Conservation (phyloP, 2,888 invertebrate species). For the Dysmachus trigonus region DNA sequence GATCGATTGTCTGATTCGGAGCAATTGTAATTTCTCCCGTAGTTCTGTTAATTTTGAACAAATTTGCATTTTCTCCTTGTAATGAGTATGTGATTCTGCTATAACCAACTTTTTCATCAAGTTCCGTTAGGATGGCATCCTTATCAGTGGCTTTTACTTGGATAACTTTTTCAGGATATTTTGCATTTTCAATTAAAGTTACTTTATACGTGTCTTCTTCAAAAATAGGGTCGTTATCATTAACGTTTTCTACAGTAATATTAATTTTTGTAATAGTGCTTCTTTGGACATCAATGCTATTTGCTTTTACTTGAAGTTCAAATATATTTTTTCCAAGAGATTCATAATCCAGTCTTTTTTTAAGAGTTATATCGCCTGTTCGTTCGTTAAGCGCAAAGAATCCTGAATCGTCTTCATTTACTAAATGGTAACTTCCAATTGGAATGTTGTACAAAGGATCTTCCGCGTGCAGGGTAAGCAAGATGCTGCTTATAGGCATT, state of each 20-base stretch:
- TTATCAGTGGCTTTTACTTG: constrained; percentile 77
- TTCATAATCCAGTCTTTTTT: constrained; percentile 81
- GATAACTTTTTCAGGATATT: constrained; percentile 73
- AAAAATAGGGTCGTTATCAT: constrained; percentile 81
- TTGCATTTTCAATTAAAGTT: constrained; percentile 75
- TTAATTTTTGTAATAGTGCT: constrained; percentile 74
- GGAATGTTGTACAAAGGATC: constrained; percentile 74
- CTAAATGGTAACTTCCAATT: constrained; percentile 70
- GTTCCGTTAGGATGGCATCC: constrained; percentile 71
- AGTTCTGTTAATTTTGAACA: constrained; percentile 75
- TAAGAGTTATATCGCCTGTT: constrained; percentile 79
- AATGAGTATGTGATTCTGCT: constrained; percentile 77
- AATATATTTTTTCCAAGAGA: constrained; percentile 68
- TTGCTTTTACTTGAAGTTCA: constrained; percentile 68
- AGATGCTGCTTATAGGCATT: constrained; percentile 76
- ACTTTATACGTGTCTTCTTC: constrained; percentile 75
- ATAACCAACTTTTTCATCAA: constrained; percentile 70
- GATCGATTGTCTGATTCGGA: constrained; percentile 73
- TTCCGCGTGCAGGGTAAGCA: constrained; percentile 75
- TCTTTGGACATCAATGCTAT: constrained; percentile 61
- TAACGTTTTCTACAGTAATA: constrained; percentile 77
- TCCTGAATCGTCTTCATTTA: constrained; percentile 67
- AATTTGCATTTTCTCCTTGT: constrained; percentile 76
- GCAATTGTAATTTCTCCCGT: constrained; percentile 76
- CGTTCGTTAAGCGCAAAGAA: constrained; percentile 70